phyloP scores from a whole-genome alignment of 1,140 invertebrate genomes.

The Neocloeon triangulifer region DNA sequence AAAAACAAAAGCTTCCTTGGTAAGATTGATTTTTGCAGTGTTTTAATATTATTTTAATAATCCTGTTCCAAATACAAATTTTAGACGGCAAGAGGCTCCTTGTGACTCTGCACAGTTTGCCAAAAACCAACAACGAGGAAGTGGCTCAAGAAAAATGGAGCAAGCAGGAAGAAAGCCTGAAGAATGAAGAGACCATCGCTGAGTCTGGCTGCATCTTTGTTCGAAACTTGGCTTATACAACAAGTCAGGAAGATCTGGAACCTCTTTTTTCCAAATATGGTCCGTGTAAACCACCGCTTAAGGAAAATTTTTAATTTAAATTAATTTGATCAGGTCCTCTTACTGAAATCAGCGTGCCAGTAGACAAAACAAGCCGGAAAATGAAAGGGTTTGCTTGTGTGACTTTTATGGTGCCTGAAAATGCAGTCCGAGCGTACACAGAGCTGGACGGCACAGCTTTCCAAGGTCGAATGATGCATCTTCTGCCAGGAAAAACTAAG shows the following conservation, averaged over 20 bases:
- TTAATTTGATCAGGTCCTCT: slow-evolving; percentile 39
- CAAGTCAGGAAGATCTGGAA: slow-evolving; percentile 71
- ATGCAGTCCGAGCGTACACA: slow-evolving; percentile 73
- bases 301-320: too few species aligned
- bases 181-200: slow-evolving; percentile 57
- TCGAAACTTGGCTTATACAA: slow-evolving; percentile 75
- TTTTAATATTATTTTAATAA: slow-evolving; percentile 1
- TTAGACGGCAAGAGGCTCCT: slow-evolving; percentile 10
- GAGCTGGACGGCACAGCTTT: slow-evolving; percentile 75
- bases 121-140: too few species aligned
- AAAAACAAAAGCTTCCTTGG: slow-evolving; percentile 74
- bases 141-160: slow-evolving; percentile 45
- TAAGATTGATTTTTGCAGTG: slow-evolving; percentile 18
- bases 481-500: slow-evolving; percentile 68
- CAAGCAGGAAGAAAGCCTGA: slow-evolving; percentile 39
- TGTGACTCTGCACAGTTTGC: too few species aligned
- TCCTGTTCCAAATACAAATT: background rate
- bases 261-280: slow-evolving; percentile 72
- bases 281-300: slow-evolving; percentile 23
- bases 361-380: slow-evolving; percentile 63
- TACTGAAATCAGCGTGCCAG: slow-evolving; percentile 70
- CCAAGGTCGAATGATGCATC: slow-evolving; percentile 79
- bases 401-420: slow-evolving; percentile 85
- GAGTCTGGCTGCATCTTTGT: slow-evolving; percentile 89
- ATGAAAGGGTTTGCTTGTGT: slow-evolving; percentile 87